phyloP scores from a whole-genome alignment of 2,797 vertebrate species.

The Dendrocincla fuliginosa region DNA sequence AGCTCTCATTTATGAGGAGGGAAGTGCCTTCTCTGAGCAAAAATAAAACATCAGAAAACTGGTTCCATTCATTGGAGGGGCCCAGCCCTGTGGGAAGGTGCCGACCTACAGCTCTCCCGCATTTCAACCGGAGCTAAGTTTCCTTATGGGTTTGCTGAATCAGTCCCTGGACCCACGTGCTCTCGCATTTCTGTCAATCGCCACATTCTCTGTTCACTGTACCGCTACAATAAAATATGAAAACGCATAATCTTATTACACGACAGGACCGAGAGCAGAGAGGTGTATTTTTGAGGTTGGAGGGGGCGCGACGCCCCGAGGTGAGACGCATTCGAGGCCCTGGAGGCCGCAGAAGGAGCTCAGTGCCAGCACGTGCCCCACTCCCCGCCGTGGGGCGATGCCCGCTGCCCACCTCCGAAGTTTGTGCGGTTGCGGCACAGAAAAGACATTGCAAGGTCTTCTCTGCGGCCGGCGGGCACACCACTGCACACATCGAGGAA shows the following conservation, averaged over 20 bases:
- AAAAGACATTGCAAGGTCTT: constrained; percentile 92
- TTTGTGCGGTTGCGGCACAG: constrained; percentile 10
- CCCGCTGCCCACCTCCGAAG: background rate
- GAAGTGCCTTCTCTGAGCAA: background rate
- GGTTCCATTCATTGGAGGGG: background rate
- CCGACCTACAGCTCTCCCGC: background rate
- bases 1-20: background rate
- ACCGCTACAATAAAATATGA: accelerated
- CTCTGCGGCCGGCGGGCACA: constrained; percentile 89
- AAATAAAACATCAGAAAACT: background rate
- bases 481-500: constrained; percentile 96
- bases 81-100: background rate
- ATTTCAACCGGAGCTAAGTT: background rate
- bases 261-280: background rate
- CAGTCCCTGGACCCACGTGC: background rate
- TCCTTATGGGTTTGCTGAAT: background rate
- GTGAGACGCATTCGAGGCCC: background rate
- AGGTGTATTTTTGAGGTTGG: background rate
- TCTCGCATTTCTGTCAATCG: background rate
- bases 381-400: accelerated
- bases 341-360: background rate
- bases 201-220: background rate
- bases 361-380: accelerated
- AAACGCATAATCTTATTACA: accelerated
- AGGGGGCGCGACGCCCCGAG: background rate